Percentiles rank a stretch among this genome's conserved stretches.
phyloP scores from a whole-genome alignment of 23 tunicate genomes.

The Corella eumyota region DNA sequence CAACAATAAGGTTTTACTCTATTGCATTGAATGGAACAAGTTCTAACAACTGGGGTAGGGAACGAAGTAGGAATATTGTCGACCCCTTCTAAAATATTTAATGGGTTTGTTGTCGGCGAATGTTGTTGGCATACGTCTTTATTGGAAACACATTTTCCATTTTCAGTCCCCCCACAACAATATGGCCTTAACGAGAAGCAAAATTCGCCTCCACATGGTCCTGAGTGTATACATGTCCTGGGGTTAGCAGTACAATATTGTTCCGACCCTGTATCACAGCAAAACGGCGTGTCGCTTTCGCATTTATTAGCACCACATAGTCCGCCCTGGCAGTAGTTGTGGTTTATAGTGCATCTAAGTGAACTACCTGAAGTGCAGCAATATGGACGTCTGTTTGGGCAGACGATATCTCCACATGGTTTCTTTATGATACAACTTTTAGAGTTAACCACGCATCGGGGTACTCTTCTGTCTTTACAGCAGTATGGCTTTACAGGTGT shows the following conservation, averaged over 20 bases:
- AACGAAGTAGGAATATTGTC: too few species aligned
- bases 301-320: background rate
- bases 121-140: background rate
- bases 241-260: background rate
- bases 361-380: background rate
- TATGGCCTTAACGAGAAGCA: background rate
- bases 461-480: background rate
- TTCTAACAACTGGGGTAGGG: too few species aligned
- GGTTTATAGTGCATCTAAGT: background rate
- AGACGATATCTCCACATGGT: background rate
- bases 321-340: background rate
- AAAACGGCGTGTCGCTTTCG: background rate
- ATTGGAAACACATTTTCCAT: background rate
- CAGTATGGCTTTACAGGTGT: slow-evolving; percentile 1
- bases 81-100: too few species aligned
- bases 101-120: too few species aligned
- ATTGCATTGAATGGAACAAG: background rate
- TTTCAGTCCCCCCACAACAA: background rate
- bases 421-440: background rate
- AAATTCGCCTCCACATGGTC: background rate
- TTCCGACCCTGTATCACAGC: background rate
- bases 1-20: background rate
- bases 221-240: background rate
- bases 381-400: background rate
- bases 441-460: background rate